Base-by-base conservation (phyloP, 1,140 invertebrate species). In the Neodiprion virginianus region DNA sequence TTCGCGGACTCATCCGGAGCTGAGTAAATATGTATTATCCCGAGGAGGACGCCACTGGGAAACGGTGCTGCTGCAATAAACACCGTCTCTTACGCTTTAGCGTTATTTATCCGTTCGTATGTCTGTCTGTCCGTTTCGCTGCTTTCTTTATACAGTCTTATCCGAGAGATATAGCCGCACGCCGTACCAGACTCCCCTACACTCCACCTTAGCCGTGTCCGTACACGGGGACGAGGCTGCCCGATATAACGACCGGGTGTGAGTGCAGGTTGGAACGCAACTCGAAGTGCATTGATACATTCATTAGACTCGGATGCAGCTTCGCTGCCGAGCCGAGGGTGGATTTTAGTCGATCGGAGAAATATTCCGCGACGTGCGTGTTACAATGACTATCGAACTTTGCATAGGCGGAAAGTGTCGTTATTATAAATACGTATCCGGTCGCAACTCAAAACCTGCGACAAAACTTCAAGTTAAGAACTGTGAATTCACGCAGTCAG, bases 241-340 rank as follows among this genome's bases (percentile, higher is more conserved):
- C 11, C 53, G 53, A 61, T 61, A 61, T 61, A 40, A 40, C 5
- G 28, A 17, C 53, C n/a, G 53, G 53, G 53, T 61, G 53, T 61
- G 53, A 61, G 53, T 61, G 53, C 53, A 17, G 53, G 11, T 61
- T 61, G 53, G 53, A 61, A 12, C 53, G 11, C n/a, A 17, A 12
- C 53, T 61, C 53, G 53, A 61, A 61, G 53, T 61, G 53, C 53
- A 61, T 61, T 61, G 53, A 61, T 61, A 61, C n/a, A 61, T 61
- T 61, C 53, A 61, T 61, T 61, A 61, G 53, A 61, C 53, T 61
- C 28, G 28, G 53, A 5, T 14, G n/a, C 53, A 40, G 28, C 28
- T 40, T 40, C 28, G 28, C 28, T 40, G 53, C n/a, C 53, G 53
- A 61, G 53, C 53, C 8, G 53, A 61, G 53, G 53, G 53, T 61